These are phyloP conservation scores for Lasioglossum pauxillum DNA, from an alignment of 2,888 invertebrate species.

Conservation along the genomic window DNA sequence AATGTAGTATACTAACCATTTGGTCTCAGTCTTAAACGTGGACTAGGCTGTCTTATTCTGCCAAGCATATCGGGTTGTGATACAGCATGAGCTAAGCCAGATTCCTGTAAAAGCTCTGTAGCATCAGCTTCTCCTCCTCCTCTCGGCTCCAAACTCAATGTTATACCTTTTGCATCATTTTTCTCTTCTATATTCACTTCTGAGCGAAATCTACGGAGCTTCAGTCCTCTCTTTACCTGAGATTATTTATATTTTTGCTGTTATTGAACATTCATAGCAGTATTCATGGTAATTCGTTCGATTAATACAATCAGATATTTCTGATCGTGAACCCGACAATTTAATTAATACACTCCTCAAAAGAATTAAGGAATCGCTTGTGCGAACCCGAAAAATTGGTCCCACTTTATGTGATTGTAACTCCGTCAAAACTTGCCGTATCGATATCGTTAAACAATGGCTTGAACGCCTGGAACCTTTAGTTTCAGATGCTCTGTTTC, in stretches of 20 bases:
- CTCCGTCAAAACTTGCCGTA: too few species aligned
- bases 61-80: slow-evolving; percentile 84
- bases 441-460: too few species aligned
- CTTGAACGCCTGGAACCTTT: too few species aligned
- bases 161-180: slow-evolving; percentile 76
- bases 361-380: too few species aligned
- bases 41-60: slow-evolving; percentile 79
- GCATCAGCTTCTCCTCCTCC: slow-evolving; percentile 84
- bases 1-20: slow-evolving; percentile 70
- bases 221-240: slow-evolving; percentile 82
- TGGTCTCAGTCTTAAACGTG: slow-evolving; percentile 76
- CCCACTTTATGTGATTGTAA: too few species aligned
- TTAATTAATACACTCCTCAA: neutral
- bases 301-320: neutral
- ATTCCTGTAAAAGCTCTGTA: slow-evolving; percentile 82
- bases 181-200: slow-evolving; percentile 84
- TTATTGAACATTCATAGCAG: neutral
- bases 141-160: slow-evolving; percentile 80
- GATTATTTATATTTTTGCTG: slow-evolving; percentile 20
- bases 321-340: neutral
- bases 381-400: too few species aligned
- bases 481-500: too few species aligned
- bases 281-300: neutral
- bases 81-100: slow-evolving; percentile 82
- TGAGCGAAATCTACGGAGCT: slow-evolving; percentile 83